Evolutionary conservation across 2,797 vertebrate species (phyloP).

Genomic region (Ctenopoma multispine): DNA sequence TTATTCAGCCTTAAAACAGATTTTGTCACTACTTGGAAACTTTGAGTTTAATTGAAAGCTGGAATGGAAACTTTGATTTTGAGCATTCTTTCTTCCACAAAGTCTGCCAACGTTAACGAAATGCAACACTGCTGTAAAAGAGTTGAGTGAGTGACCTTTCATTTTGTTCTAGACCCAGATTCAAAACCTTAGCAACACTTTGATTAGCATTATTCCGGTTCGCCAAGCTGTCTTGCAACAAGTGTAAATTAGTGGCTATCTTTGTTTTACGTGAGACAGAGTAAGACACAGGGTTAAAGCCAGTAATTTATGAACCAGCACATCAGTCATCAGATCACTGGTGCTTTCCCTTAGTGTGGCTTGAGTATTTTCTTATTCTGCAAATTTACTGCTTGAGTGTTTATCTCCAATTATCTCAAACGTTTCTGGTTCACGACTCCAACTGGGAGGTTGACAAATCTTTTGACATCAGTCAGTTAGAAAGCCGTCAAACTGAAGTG

Average conservation of each 20-base stretch:
- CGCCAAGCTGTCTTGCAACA: not conserved
- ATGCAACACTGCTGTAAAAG: too few species aligned
- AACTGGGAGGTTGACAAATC: not conserved
- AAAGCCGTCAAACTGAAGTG: not conserved
- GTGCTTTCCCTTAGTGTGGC: not conserved
- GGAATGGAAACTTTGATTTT: too few species aligned
- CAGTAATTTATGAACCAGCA: not conserved
- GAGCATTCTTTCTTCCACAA: not conserved
- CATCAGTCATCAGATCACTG: not conserved
- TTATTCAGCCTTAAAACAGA: too few species aligned
- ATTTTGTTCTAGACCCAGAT: not conserved
- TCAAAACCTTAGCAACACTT: not conserved
- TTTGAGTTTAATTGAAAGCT: too few species aligned
- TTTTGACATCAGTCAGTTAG: not conserved
- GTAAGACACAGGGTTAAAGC: not conserved
- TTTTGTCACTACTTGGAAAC: too few species aligned
- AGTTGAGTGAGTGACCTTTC: not conserved
- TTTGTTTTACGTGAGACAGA: not conserved
- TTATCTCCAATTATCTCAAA: not conserved
- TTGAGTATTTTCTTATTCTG: not conserved
- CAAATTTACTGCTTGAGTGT: not conserved
- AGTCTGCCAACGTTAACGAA: not conserved
- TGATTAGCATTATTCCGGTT: not conserved
- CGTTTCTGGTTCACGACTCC: not conserved
- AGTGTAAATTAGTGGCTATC: not conserved